Conservation (phyloP, 2,797 vertebrate genomes). For the Pachyuromys duprasi region DNA sequence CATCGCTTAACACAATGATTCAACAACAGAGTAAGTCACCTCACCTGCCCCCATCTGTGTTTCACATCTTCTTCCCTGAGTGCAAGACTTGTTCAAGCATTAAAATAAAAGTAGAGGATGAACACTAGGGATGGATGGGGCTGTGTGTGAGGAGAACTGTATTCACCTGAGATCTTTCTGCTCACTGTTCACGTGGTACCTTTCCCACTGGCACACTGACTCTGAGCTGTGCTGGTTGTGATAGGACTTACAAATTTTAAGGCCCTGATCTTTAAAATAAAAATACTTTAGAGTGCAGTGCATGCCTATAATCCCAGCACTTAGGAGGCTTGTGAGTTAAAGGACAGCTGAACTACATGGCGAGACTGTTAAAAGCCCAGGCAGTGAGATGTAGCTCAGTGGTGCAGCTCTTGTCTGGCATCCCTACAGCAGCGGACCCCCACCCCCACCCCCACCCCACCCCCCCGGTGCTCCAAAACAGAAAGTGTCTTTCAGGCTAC, state of each 20-base stretch:
- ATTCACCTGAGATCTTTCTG: constrained; percentile 3
- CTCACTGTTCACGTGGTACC: not conserved
- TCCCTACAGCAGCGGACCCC: too few species aligned
- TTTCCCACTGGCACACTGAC: not conserved
- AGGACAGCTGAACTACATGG: not conserved
- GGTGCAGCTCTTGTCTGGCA: not conserved
- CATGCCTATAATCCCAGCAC: not conserved
- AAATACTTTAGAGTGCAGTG: not conserved
- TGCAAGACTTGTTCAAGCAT: not conserved
- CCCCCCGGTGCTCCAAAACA: not conserved
- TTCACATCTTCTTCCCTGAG: constrained; percentile 1
- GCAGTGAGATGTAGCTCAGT: not conserved
- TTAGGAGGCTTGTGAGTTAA: not conserved
- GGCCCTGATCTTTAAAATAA: constrained; percentile 31
- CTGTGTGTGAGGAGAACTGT: not conserved
- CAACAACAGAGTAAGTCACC: constrained; percentile 94
- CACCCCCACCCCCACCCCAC: too few species aligned
- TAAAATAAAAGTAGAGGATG: constrained; percentile 6
- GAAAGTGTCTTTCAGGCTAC: not conserved
- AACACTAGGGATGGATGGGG: not conserved
- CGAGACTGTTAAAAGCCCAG: not conserved
- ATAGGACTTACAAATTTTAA: constrained; percentile 17
- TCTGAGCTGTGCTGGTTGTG: not conserved
- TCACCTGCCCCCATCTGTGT: not conserved
- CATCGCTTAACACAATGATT: constrained; percentile 97